These are phyloP conservation scores for Penaeus japonicus DNA, from an alignment of 1,140 invertebrate genomes.

Conservation along the genomic window DNA sequence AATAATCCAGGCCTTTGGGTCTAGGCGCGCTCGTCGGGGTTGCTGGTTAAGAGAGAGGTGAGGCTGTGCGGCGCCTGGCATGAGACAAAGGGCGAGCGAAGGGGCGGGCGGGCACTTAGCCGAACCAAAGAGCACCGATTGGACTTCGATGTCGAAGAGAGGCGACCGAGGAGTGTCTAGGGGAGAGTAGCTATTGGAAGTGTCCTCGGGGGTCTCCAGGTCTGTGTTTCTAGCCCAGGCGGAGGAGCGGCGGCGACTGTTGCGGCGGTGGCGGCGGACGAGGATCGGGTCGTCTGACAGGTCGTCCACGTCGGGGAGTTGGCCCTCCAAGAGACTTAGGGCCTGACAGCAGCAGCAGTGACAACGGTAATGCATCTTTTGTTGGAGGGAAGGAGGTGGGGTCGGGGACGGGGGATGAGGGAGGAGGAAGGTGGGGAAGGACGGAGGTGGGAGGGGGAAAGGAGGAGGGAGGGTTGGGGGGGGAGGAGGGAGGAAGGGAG, in stretches of 20 bases:
- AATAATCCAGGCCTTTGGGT: too few relatives aligned
- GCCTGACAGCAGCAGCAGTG: conserved; percentile 69
- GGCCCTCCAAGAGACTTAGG: conserved; percentile 82
- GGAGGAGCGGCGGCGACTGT: conserved; percentile 60
- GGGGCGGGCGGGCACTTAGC: not conserved
- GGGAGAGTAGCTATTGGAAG: conserved; percentile 47
- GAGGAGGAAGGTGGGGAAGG: too few relatives aligned
- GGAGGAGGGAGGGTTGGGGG: too few relatives aligned
- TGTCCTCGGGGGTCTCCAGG: conserved; percentile 60
- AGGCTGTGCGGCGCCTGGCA: conserved; percentile 17
- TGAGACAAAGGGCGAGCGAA: not conserved
- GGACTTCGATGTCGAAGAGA: conserved; percentile 63
- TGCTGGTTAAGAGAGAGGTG: conserved; percentile 2
- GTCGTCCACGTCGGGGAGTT: conserved; percentile 74
- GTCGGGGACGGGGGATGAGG: too few relatives aligned
- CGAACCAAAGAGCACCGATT: conserved; percentile 2
- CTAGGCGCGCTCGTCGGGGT: too few relatives aligned
- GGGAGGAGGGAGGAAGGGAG: too few relatives aligned
- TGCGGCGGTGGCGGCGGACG: conserved; percentile 16
- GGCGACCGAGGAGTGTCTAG: conserved; percentile 37
- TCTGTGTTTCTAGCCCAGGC: conserved; percentile 60
- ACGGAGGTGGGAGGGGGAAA: too few relatives aligned
- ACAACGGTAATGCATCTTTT: not conserved
- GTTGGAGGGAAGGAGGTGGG: too few relatives aligned
- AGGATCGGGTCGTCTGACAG: conserved; percentile 64